Evolutionary conservation across 2,113 vertebrate species (phyloP), one percentile per base, ranked within the genome.

Genomic region (Psettodes erumei): DNA sequence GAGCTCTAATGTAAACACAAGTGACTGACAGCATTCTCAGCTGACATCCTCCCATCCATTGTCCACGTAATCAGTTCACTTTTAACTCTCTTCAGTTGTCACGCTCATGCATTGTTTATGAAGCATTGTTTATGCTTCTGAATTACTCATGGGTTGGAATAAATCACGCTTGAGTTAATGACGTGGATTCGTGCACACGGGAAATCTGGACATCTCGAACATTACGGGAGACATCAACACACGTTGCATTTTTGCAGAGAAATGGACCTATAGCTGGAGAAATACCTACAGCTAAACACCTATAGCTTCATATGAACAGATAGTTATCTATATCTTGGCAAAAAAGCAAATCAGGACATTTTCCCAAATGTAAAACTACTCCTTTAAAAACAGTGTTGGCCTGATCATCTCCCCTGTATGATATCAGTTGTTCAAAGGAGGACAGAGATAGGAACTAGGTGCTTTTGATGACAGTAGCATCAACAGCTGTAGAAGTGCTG

Each of bases 21-120:
- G 48, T 69, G 53, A 64, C 70, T 66, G 56, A 55, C 48, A 30
- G 33, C 50, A 8, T 62, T 70, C 72, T 80, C 72, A 32, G 54
- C 51, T 71, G 53, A 77, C 30, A 50, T 59, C 42, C 13, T 47
- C 21, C 28, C 21, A 48, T 60, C 21, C 9, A 9, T 30, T 69
- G 51, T 37, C 25, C 25, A 7, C 28, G 11, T 40, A 13, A 40
- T 55, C 47, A 40, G 13, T 23, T 66, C 33, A 25, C 45, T 9
- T 35, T 51, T 37, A 32, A 9, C 30, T 45, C 28, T 21, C 16
- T 37, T 69, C 40, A 16, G n/a, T 37, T 4, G 38, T 54, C 33
- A 42, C 15, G 6, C 27, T 64, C 28, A 48, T 63, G 32, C n/a
- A 75, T 60, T 68, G 40, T 83, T 65, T n/a, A 77, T 70, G 45